Percentiles rank a stretch among this genome's conserved stretches.
Evolutionary conservation across 2,888 invertebrate genomes (phyloP).

Genomic region (Tinea pellionella): DNA sequence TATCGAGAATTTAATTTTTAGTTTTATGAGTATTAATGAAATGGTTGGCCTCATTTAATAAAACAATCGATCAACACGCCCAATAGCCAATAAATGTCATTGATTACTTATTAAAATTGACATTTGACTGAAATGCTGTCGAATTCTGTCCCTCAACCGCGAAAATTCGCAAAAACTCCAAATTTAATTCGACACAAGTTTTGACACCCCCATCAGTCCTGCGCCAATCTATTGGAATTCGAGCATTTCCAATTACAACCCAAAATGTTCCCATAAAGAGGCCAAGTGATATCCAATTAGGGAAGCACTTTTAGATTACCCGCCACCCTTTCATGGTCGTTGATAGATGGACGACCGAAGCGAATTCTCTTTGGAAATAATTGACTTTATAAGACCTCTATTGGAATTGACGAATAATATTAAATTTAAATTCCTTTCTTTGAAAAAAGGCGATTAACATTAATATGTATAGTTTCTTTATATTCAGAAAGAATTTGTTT

Average conservation of each 20-base stretch:
- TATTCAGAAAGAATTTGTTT: too few species aligned
- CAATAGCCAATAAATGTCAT: background rate
- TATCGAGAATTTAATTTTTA: too few species aligned
- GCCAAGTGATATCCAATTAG: slow-evolving; percentile 22
- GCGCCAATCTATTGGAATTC: slow-evolving; percentile 4
- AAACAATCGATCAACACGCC: background rate
- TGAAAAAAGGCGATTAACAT: background rate
- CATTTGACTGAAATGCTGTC: background rate
- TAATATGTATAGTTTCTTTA: too few species aligned
- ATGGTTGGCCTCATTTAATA: background rate
- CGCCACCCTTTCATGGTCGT: background rate
- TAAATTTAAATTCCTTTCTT: background rate
- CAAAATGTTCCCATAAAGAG: slow-evolving; percentile 18
- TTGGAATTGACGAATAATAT: background rate
- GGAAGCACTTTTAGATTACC: slow-evolving; percentile 22
- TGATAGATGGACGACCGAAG: background rate
- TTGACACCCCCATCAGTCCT: slow-evolving; percentile 6
- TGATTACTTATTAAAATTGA: background rate
- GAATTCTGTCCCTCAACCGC: background rate
- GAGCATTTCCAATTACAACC: slow-evolving; percentile 22
- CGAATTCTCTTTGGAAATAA: background rate
- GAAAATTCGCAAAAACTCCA: background rate
- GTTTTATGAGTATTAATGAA: too few species aligned
- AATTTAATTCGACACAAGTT: slow-evolving; percentile 9
- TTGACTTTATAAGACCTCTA: background rate